These are phyloP conservation scores for Pachyuromys duprasi DNA, from an alignment of 2,797 vertebrate species.

Conservation along the genomic window DNA sequence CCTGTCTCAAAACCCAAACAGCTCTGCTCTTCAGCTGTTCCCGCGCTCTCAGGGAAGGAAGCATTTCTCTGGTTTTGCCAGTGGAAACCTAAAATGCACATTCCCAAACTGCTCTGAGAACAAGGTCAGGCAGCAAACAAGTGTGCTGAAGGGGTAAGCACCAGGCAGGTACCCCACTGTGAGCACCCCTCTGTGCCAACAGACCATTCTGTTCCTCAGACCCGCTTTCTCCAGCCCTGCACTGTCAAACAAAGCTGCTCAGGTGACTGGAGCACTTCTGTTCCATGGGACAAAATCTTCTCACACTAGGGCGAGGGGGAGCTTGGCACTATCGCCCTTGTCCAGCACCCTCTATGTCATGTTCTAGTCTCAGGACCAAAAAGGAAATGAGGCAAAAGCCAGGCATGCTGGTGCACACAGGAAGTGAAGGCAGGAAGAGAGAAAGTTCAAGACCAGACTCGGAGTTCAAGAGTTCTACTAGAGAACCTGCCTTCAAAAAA, in stretches of 20 bases:
- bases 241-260: neutral
- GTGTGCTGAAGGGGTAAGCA: too few relatives aligned
- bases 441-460: neutral
- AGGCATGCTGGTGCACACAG: too few relatives aligned
- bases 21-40: neutral
- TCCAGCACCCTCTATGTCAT: neutral
- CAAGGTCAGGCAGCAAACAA: neutral
- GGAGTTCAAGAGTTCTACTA: too few relatives aligned
- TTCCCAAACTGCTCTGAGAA: neutral
- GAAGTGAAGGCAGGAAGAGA: neutral
- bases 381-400: neutral
- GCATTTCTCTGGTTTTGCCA: neutral
- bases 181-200: neutral
- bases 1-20: neutral
- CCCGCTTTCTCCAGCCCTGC: neutral
- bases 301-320: neutral
- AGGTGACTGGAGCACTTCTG: neutral
- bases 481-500: too few relatives aligned
- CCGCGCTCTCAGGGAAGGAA: neutral
- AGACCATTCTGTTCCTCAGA: neutral
- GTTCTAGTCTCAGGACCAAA: neutral
- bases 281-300: neutral
- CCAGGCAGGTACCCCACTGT: too few relatives aligned
- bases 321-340: neutral
- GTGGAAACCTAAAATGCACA: neutral